These are phyloP conservation scores for Siderastrea siderea DNA, from an alignment of 92 coral and sea anemone species.

Conservation along the genomic window DNA sequence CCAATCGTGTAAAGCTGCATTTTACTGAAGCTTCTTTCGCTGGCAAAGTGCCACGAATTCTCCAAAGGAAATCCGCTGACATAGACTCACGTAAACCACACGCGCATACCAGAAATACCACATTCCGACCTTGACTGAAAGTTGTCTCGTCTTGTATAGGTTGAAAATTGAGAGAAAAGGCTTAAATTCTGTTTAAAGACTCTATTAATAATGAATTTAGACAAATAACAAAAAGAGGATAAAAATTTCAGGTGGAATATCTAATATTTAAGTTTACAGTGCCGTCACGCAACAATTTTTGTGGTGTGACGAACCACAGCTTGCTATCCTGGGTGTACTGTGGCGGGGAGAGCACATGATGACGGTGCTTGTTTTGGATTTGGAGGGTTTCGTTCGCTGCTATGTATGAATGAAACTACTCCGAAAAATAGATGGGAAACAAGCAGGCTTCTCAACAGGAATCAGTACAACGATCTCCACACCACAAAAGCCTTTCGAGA, in stretches of 20 bases:
- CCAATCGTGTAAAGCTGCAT: conserved; percentile 2
- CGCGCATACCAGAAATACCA: no score
- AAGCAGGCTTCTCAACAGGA: conserved; percentile 56
- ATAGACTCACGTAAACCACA: not conserved
- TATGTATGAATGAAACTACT: not conserved
- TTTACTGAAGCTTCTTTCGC: not conserved
- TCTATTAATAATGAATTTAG: no score
- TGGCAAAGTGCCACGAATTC: conserved; percentile 52
- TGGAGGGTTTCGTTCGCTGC: not conserved
- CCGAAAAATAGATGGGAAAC: conserved; percentile 50
- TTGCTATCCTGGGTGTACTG: not conserved
- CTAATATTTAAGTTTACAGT: no score
- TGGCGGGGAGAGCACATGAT: not conserved
- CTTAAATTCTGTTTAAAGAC: no score
- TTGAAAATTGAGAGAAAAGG: no score
- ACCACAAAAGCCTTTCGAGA: conserved; percentile 44
- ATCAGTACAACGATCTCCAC: conserved; percentile 35
- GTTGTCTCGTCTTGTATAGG: no score
- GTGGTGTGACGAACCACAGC: not conserved
- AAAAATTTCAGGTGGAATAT: no score
- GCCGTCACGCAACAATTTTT: no score
- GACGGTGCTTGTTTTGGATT: not conserved
- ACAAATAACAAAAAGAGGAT: no score
- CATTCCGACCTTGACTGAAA: no score
- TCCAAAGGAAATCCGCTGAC: conserved; percentile 38